A percentile compares a stretch with the other conserved stretches of the same genome.
Conservation (phyloP, 2,888 invertebrate genomes). For the Netelia melanura region DNA sequence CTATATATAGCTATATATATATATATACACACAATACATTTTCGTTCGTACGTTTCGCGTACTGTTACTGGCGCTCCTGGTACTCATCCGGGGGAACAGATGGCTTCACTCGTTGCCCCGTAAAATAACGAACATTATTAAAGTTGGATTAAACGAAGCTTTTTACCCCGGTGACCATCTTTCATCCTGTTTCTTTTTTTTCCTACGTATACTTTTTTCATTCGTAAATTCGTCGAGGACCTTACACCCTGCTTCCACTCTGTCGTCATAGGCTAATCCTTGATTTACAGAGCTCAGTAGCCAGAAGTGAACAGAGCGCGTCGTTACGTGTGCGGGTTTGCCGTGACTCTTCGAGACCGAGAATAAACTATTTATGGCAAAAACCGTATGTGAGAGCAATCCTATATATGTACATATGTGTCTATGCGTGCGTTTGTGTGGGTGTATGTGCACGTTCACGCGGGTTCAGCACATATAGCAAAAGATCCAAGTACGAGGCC, state of each 20-base stretch:
- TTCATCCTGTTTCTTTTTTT: conserved; percentile 13
- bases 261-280: conserved; percentile 45
- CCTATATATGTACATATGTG: not conserved
- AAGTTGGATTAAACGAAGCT: conserved; percentile 56
- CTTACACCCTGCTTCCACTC: not conserved
- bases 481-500: conserved; percentile 5
- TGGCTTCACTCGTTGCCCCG: conserved; percentile 29
- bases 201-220: conserved; percentile 6
- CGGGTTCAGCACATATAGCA: not conserved
- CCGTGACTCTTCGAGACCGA: conserved; percentile 3
- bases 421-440: not conserved
- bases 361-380: conserved; percentile 48
- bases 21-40: not conserved
- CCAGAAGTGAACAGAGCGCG: conserved; percentile 1
- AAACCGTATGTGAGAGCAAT: conserved; percentile 11
- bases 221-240: conserved; percentile 45
- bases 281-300: conserved; percentile 34
- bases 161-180: conserved; percentile 6
- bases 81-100: conserved; percentile 38
- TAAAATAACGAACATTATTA: conserved; percentile 51
- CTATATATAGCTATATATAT: not conserved
- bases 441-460: not conserved
- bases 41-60: conserved; percentile 24
- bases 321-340: conserved; percentile 17
- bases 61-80: not conserved